phyloP scores from a whole-genome alignment of 2,797 vertebrate genomes.

The Enteromius viviparus region DNA sequence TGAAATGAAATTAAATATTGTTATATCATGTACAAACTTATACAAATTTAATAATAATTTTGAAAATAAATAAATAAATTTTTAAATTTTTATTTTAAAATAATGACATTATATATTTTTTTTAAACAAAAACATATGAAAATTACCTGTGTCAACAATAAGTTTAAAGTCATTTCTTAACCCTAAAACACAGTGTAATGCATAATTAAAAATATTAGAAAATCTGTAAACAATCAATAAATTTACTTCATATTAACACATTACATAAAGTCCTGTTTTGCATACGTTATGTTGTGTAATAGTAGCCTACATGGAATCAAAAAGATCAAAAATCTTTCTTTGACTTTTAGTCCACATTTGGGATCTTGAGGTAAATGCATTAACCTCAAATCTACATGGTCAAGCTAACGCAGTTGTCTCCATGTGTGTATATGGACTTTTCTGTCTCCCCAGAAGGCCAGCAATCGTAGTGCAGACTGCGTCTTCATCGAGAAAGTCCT shows the following conservation, averaged over 20 bases:
- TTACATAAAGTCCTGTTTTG: background rate
- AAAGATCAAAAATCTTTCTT: background rate
- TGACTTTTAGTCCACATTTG: background rate
- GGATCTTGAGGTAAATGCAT: background rate
- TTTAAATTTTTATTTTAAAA: background rate
- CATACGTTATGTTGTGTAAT: background rate
- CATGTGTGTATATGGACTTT: constrained; percentile 48
- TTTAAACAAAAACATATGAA: too few relatives aligned
- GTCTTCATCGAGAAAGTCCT: constrained; percentile 86
- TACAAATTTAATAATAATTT: too few relatives aligned
- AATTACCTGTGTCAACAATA: too few relatives aligned
- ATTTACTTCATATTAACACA: background rate
- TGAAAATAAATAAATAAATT: too few relatives aligned
- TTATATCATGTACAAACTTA: too few relatives aligned
- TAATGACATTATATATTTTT: too few relatives aligned
- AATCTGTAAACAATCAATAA: background rate
- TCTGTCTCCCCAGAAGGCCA: constrained; percentile 79
- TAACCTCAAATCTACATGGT: background rate
- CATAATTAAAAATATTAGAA: background rate
- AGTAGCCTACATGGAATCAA: background rate
- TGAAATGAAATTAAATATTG: background rate
- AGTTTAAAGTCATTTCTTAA: background rate
- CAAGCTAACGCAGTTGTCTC: constrained; percentile 23
- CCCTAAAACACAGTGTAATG: background rate
- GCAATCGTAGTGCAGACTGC: constrained; percentile 81